These are phyloP conservation scores for Anolis apletophallus DNA, from an alignment of 2,797 vertebrate species.

Conservation along the genomic window DNA sequence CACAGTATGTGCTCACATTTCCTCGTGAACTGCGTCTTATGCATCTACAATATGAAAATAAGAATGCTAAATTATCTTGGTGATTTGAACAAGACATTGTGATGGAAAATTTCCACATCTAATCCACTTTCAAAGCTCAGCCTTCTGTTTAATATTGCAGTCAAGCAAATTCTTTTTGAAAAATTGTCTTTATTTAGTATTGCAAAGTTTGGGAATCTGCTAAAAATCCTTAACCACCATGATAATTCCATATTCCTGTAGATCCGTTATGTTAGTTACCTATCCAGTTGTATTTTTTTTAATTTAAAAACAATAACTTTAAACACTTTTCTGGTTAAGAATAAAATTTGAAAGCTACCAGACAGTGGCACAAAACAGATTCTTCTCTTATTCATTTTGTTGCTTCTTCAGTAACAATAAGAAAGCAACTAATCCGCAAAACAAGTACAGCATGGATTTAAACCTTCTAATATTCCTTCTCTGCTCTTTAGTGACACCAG, in stretches of 20 bases:
- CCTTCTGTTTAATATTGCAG: not conserved
- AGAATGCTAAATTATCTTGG: slow-evolving; percentile 23
- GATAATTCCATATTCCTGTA: no score
- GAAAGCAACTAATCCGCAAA: not conserved
- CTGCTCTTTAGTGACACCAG: not conserved
- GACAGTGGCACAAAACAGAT: not conserved
- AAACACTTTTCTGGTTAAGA: not conserved
- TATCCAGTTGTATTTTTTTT: not conserved
- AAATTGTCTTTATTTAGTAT: not conserved
- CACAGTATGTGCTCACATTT: slow-evolving; percentile 37
- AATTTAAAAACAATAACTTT: not conserved
- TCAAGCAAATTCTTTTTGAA: not conserved
- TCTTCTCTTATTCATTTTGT: not conserved
- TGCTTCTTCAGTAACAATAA: not conserved
- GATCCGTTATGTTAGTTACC: no score
- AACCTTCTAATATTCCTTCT: not conserved
- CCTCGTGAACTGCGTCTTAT: slow-evolving; percentile 57
- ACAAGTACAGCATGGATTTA: no score
- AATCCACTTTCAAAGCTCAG: not conserved
- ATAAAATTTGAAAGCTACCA: not conserved
- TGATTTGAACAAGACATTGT: slow-evolving; percentile 22
- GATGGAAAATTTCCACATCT: slow-evolving; percentile 6
- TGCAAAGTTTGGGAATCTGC: no score
- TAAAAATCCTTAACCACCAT: no score
- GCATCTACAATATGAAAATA: slow-evolving; percentile 24